These are phyloP conservation scores for Melanchra persicariae DNA, from an alignment of 2,888 invertebrate genomes.

Conservation along the genomic window DNA sequence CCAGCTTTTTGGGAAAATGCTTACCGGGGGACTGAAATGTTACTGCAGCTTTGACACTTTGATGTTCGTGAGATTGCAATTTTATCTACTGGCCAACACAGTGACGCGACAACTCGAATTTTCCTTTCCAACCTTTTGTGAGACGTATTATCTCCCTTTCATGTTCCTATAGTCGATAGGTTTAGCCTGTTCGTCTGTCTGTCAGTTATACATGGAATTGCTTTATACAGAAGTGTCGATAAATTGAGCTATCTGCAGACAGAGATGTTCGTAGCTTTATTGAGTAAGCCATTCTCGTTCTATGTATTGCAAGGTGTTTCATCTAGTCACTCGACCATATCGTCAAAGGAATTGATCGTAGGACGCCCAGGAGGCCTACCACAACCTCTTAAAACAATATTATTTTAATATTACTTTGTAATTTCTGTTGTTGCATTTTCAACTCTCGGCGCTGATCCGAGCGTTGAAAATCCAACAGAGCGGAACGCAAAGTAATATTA, in stretches of 20 bases:
- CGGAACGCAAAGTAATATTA: no score
- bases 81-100: not conserved
- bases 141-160: not conserved
- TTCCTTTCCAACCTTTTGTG: not conserved
- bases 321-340: not conserved
- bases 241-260: not conserved
- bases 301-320: not conserved
- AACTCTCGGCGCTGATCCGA: no score
- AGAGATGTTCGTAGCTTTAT: not conserved
- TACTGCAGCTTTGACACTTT: no score
- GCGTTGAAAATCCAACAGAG: no score
- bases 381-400: no score
- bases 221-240: not conserved
- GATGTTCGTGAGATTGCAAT: no score
- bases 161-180: not conserved
- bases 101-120: no score
- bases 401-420: no score
- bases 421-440: no score
- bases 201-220: not conserved
- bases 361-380: no score
- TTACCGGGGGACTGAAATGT: no score
- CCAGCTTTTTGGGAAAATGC: no score
- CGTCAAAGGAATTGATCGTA: conserved; percentile 3
- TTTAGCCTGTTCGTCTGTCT: not conserved
- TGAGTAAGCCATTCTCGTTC: not conserved